These are phyloP conservation scores for Plagiodera versicolora DNA, from an alignment of 2,888 invertebrate species.

Conservation along the genomic window DNA sequence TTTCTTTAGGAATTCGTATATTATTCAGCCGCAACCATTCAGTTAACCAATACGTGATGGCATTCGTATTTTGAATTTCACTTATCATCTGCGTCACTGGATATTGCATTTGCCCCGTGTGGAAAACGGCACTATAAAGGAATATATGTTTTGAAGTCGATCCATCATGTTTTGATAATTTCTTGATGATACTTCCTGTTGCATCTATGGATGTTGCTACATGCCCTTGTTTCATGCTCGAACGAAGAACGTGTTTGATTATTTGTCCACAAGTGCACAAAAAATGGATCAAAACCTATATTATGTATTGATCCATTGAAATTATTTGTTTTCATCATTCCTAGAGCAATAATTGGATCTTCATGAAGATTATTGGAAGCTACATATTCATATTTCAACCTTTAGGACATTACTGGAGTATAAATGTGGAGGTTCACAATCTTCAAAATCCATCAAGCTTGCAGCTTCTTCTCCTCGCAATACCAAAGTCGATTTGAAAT, in stretches of 20 bases:
- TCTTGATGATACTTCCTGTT: not conserved
- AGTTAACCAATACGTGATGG: not conserved
- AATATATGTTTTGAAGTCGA: not conserved
- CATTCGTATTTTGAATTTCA: slow-evolving; percentile 3
- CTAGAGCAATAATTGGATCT: slow-evolving; percentile 1
- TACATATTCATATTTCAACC: not conserved
- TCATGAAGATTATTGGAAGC: not conserved
- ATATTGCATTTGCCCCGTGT: not conserved
- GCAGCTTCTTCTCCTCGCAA: slow-evolving; percentile 5
- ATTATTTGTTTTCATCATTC: not conserved
- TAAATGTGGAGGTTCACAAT: not conserved
- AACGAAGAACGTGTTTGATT: slow-evolving; percentile 1
- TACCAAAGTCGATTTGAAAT: not conserved
- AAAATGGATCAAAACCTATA: slow-evolving; percentile 1
- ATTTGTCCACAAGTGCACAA: not conserved
- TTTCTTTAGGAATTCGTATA: not conserved
- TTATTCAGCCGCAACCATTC: slow-evolving; percentile 1
- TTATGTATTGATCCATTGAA: not conserved
- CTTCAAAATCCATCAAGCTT: not conserved
- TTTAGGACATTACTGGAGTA: not conserved
- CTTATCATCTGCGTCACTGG: not conserved
- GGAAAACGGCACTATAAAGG: not conserved
- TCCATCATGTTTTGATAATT: not conserved
- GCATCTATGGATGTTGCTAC: not conserved
- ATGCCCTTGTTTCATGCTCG: not conserved